Percentiles rank a stretch among this genome's conserved stretches.
Conservation (phyloP, 2,888 invertebrate genomes). For the Sinhomidia bicolor region DNA sequence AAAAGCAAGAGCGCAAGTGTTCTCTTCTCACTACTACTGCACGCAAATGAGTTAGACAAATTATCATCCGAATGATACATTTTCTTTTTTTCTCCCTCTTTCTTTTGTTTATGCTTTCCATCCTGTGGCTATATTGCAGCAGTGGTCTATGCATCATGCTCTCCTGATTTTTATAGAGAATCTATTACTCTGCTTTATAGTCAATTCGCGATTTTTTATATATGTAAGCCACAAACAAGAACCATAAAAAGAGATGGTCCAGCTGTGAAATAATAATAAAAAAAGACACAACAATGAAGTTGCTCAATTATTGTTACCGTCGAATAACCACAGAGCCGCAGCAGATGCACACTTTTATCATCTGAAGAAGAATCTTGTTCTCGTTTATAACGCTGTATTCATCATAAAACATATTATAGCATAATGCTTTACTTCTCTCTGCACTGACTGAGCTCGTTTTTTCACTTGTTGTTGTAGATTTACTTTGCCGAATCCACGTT, state of each 20-base stretch:
- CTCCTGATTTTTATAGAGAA: conserved; percentile 22
- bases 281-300: conserved; percentile 56
- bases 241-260: conserved; percentile 50
- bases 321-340: conserved; percentile 43
- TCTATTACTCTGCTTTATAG: not conserved
- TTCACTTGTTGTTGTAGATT: not conserved
- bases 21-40: no score
- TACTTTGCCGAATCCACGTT: not conserved
- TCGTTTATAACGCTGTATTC: no score
- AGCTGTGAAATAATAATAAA: conserved; percentile 67
- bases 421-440: not conserved
- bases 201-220: not conserved
- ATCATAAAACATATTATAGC: no score
- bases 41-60: not conserved
- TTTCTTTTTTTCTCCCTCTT: not conserved
- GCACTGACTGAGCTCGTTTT: not conserved
- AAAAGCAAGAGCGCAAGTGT: not conserved
- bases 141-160: conserved; percentile 17
- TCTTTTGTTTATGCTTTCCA: not conserved
- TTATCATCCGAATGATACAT: conserved; percentile 10
- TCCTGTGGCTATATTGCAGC: conserved; percentile 3
- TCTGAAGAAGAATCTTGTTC: not conserved
- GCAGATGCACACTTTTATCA: conserved; percentile 57
- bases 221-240: conserved; percentile 42
- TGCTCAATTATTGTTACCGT: conserved; percentile 54